phyloP scores from a whole-genome alignment of 2,888 invertebrate genomes.

The Drosophila subsilvestris region DNA sequence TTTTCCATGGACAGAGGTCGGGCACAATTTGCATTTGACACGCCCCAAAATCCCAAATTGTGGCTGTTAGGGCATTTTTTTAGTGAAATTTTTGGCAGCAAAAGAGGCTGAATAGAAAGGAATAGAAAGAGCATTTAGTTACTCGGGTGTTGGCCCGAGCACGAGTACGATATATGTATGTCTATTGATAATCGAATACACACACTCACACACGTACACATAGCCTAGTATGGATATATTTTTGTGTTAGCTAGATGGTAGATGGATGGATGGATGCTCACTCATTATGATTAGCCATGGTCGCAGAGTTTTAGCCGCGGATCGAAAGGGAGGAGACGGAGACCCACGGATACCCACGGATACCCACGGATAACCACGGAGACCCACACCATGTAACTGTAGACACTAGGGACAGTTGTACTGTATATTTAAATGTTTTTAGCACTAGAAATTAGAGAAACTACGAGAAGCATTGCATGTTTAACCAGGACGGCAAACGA shows the following conservation, averaged over 20 bases:
- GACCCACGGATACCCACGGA: too few species aligned
- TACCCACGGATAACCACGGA: conserved; percentile 1
- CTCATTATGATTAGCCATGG: conserved; percentile 27
- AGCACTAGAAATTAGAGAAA: conserved; percentile 71
- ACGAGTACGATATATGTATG: conserved; percentile 20
- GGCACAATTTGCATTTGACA: conserved; percentile 54
- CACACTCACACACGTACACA: conserved; percentile 15
- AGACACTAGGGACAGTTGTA: conserved; percentile 52
- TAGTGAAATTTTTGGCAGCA: conserved; percentile 26
- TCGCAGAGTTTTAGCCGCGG: conserved; percentile 40
- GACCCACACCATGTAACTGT: conserved; percentile 42
- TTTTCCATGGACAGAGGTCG: conserved; percentile 18
- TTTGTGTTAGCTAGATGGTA: conserved; percentile 28
- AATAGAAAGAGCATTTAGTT: conserved; percentile 36
- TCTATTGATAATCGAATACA: conserved; percentile 32
- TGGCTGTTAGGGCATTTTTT: conserved; percentile 41
- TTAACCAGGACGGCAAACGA: conserved; percentile 48
- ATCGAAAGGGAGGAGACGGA: conserved; percentile 16
- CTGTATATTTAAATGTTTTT: conserved; percentile 66
- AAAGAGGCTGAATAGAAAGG: conserved; percentile 36
- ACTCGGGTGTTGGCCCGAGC: conserved; percentile 37
- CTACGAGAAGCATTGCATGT: conserved; percentile 53
- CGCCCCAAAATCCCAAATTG: conserved; percentile 38
- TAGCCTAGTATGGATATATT: conserved; percentile 10
- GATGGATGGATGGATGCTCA: conserved; percentile 27